A percentile compares a stretch with the other conserved stretches of the same genome.
These are phyloP conservation scores for Microchirus variegatus DNA, from an alignment of 2,797 vertebrate genomes.

Conservation along the genomic window DNA sequence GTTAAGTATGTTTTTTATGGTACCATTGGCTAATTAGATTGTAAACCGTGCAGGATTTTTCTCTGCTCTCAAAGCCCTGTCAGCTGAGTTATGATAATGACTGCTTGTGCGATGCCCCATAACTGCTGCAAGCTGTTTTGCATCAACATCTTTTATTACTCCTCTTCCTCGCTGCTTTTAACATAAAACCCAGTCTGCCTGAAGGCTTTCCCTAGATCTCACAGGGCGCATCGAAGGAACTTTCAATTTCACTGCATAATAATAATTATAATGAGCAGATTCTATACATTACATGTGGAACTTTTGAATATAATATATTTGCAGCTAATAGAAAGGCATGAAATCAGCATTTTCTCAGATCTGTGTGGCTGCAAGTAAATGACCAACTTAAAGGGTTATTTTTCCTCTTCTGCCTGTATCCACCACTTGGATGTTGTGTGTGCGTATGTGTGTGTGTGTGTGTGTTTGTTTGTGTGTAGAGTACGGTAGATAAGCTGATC, in stretches of 20 bases:
- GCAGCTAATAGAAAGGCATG: constrained; percentile 18
- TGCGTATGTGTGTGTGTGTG: constrained; percentile 32
- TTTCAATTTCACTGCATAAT: constrained; percentile 11
- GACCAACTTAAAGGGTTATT: constrained; percentile 49
- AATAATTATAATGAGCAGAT: constrained; percentile 30
- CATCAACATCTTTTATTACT: constrained; percentile 36
- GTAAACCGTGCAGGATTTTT: constrained; percentile 19
- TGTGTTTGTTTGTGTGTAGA: constrained; percentile 63
- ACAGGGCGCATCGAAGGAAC: constrained; percentile 2
- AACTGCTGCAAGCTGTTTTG: constrained; percentile 27
- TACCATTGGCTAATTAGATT: constrained; percentile 14
- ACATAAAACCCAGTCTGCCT: constrained; percentile 12
- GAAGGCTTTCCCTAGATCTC: constrained; percentile 36
- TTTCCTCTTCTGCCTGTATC: constrained; percentile 41
- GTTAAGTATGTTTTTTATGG: constrained; percentile 1
- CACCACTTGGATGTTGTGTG: constrained; percentile 35
- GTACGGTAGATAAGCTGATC: constrained; percentile 88
- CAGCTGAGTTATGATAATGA: constrained; percentile 33
- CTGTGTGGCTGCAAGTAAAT: constrained; percentile 21
- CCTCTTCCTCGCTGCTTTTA: constrained; percentile 13
- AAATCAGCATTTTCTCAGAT: constrained; percentile 34
- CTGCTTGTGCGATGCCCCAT: constrained; percentile 4
- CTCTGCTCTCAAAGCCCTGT: constrained; percentile 8
- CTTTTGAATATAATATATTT: constrained; percentile 7
- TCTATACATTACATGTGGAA: background rate